These are phyloP conservation scores for Melanogrammus aeglefinus DNA, from an alignment of 2,797 vertebrate species.

Conservation along the genomic window DNA sequence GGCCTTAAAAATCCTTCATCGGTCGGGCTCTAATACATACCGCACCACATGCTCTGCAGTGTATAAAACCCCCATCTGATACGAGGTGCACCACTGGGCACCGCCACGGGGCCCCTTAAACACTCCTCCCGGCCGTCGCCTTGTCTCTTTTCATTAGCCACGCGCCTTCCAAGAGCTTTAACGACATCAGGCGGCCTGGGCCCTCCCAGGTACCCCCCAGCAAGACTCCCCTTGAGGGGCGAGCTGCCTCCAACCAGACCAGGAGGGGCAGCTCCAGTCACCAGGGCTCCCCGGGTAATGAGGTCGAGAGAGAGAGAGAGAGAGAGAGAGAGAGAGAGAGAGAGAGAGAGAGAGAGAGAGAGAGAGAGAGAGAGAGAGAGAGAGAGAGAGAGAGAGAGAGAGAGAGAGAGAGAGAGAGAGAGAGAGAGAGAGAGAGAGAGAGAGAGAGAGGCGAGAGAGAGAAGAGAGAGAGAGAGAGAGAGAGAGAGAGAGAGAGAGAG, in stretches of 20 bases:
- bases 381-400: no score
- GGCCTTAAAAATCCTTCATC: no score
- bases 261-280: not conserved
- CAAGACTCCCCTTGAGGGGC: not conserved
- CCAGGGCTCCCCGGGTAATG: not conserved
- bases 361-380: not conserved
- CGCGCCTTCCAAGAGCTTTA: not conserved
- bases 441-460: not conserved
- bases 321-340: no score
- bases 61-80: not conserved
- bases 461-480: not conserved
- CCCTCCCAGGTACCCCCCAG: not conserved
- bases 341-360: no score
- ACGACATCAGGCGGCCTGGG: not conserved
- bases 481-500: not conserved
- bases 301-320: not conserved
- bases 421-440: not conserved
- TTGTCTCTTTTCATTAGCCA: not conserved
- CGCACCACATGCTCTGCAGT: not conserved
- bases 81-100: not conserved
- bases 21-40: not conserved
- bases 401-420: no score
- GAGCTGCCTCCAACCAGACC: not conserved
- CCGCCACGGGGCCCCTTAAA: not conserved
- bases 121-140: not conserved